Evolutionary conservation across 2,113 vertebrate species (phyloP).

Genomic region (Phycodurus eques): DNA sequence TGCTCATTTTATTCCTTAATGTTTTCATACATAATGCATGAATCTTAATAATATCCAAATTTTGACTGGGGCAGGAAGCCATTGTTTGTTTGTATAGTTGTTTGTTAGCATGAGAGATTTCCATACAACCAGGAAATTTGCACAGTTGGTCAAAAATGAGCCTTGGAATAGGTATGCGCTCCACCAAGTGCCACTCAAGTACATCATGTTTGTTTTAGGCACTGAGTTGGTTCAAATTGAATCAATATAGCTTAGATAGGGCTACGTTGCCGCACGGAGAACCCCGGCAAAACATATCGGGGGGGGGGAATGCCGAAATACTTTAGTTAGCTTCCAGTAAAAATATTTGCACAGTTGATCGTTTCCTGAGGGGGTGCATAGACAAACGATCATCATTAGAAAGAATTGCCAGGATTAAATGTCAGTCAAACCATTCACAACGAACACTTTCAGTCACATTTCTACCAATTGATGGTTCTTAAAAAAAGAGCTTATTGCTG

Average conservation of each 20-base stretch:
- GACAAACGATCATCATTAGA: slow-evolving; percentile 60
- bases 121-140: background rate
- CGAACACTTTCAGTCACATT: background rate
- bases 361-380: slow-evolving; percentile 36
- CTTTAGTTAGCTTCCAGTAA: slow-evolving; percentile 45
- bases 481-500: background rate
- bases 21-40: too few species aligned
- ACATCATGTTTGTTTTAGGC: slow-evolving; percentile 31
- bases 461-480: background rate
- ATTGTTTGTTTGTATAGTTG: background rate
- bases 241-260: slow-evolving; percentile 48
- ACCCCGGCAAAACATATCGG: slow-evolving; percentile 9
- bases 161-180: background rate
- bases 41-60: background rate
- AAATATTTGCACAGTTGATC: slow-evolving; percentile 60
- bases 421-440: slow-evolving; percentile 2
- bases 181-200: background rate
- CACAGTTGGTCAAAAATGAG: background rate
- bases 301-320: slow-evolving; percentile 3
- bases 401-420: slow-evolving; percentile 12
- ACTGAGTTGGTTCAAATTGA: slow-evolving; percentile 44
- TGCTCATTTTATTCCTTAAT: too few species aligned
- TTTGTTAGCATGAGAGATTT: background rate
- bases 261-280: slow-evolving; percentile 28
- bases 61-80: background rate